Base-by-base conservation (phyloP, 1,140 invertebrate species). In the Brachionus rubens region DNA sequence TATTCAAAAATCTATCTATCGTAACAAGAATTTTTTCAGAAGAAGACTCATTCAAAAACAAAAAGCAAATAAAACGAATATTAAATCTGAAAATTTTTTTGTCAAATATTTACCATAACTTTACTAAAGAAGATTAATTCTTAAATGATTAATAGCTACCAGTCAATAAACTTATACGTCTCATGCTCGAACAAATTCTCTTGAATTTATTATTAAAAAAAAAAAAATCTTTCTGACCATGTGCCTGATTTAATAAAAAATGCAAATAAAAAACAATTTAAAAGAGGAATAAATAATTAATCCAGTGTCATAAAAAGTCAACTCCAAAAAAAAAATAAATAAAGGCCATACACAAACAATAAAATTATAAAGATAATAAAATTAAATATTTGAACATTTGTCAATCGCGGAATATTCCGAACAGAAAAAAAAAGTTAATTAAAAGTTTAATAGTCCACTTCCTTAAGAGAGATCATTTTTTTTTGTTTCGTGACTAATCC, bases 221-320 rank as follows among this genome's bases (percentile, higher is more conserved):
- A n/a, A n/a, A n/a, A n/a, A n/a, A 46, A 14, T 19, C 21, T 65
- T 7, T 41, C 0, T 9, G 40, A 24, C 33, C 59, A 65, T 65
- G 59, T 65, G 59, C 30, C 59, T 19, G 26, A 24, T 10, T 46
- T 65, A 65, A 65, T 65, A 65, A 65, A 65, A 65, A 41, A 65
- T 65, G 59, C 59, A 65, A 65, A 65, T 65, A 65, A 41, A 40
- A 43, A 6, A 36, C 21, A 41, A 12, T 12, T 36, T 19, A 36
- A 41, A 65, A 19, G 33, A 65, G 59, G 59, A 65, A 65, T 65
- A 65, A 65, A 65, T 28, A 65, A 65, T 65, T 65, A 41, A 65
- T 43, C 40, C 19, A 24, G 33, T 65, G 40, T 65, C 33, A 65
- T 65, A 41, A 65, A 41, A 30, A n/a, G 28, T n/a, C 12, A 14